Percentiles rank a stretch among this genome's conserved stretches.
Evolutionary conservation across 2,888 invertebrate genomes (phyloP).

Genomic region (Euspilapteryx auroguttella): DNA sequence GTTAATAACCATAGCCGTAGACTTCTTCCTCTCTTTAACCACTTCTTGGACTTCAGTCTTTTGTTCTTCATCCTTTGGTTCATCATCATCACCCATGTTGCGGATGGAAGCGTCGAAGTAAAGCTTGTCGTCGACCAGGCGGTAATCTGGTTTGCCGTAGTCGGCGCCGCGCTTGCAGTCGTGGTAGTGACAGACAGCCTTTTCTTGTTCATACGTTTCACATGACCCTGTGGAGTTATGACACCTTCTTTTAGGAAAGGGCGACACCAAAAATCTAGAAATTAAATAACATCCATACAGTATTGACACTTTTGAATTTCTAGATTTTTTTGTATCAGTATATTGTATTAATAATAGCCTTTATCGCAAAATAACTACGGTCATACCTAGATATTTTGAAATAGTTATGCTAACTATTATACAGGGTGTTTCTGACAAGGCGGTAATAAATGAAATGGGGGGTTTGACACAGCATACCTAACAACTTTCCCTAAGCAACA

Average conservation of each 20-base stretch:
- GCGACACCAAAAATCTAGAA: neutral
- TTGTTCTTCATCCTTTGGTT: constrained; percentile 8
- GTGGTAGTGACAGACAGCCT: constrained; percentile 59
- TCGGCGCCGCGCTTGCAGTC: constrained; percentile 56
- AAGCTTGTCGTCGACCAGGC: constrained; percentile 39
- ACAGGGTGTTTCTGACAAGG: too few relatives aligned
- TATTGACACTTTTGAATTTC: too few relatives aligned
- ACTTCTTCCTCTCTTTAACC: constrained; percentile 20
- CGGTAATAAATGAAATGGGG: too few relatives aligned
- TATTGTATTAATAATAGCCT: too few relatives aligned
- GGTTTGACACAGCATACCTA: too few relatives aligned
- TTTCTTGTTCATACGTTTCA: constrained; percentile 65
- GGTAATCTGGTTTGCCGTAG: constrained; percentile 37
- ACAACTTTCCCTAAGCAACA: too few relatives aligned
- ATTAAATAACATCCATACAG: neutral
- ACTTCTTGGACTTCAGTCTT: constrained; percentile 10
- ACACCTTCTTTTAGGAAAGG: neutral
- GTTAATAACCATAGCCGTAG: constrained; percentile 47
- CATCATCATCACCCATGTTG: constrained; percentile 20
- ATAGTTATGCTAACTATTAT: too few relatives aligned
- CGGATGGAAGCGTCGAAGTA: constrained; percentile 47
- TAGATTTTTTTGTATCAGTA: too few relatives aligned
- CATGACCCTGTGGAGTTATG: constrained; percentile 47
- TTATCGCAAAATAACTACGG: too few relatives aligned
- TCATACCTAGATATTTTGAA: too few relatives aligned